phyloP scores from a whole-genome alignment of 2,888 invertebrate species.

The Drosophila quinaria region DNA sequence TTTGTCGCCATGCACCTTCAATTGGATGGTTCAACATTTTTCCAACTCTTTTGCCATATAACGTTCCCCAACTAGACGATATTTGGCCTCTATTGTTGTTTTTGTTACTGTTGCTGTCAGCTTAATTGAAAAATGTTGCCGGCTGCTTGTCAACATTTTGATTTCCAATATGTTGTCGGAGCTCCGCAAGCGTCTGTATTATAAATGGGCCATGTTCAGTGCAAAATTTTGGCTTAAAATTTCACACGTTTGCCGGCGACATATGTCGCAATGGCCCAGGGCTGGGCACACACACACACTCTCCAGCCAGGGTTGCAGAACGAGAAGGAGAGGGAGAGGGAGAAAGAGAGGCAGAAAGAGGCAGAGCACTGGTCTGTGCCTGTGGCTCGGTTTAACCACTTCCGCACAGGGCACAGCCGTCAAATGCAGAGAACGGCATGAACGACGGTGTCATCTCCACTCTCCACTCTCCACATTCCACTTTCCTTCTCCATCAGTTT shows the following conservation, averaged over 20 bases:
- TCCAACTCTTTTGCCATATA: neutral
- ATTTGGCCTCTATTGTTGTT: conserved; percentile 7
- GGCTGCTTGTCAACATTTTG: conserved; percentile 77
- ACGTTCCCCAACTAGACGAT: conserved; percentile 22
- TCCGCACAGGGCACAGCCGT: conserved; percentile 67
- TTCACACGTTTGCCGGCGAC: conserved; percentile 77
- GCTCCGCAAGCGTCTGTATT: conserved; percentile 27
- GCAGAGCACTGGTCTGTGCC: conserved; percentile 10
- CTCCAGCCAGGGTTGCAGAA: conserved; percentile 2
- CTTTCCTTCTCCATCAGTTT: neutral
- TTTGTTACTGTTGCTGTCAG: conserved; percentile 38
- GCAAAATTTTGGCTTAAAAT: conserved; percentile 68
- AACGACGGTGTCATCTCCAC: conserved; percentile 1
- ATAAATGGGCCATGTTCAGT: conserved; percentile 47
- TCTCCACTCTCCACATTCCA: neutral
- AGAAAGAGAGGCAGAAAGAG: neutral
- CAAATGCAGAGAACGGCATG: conserved; percentile 61
- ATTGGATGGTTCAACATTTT: neutral
- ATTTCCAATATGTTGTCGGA: conserved; percentile 75
- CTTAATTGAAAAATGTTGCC: conserved; percentile 77
- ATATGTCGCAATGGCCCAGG: conserved; percentile 54
- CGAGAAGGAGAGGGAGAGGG: neutral
- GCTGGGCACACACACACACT: neutral
- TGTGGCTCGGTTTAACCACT: conserved; percentile 64
- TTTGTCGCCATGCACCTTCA: neutral